phyloP scores from a whole-genome alignment of 2,113 vertebrate genomes.

The Anhinga rufa region DNA sequence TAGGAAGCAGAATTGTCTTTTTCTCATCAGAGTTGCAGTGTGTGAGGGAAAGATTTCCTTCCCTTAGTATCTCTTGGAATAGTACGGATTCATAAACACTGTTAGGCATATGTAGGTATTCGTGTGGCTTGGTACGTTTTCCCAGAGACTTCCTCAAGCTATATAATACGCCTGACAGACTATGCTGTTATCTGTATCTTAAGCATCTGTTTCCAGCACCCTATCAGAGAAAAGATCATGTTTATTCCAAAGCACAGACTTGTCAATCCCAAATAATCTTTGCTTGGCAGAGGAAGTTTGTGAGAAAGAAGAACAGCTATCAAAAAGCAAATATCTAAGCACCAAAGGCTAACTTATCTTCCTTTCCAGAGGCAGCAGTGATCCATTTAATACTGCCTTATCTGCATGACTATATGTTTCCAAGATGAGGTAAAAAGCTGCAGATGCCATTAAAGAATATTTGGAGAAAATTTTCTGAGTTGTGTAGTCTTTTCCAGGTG shows the following conservation, averaged over 20 bases:
- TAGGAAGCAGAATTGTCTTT: background rate
- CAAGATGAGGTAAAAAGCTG: background rate
- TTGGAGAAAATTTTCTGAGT: background rate
- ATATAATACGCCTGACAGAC: background rate
- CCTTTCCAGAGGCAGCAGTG: background rate
- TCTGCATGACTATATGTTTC: background rate
- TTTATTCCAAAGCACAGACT: background rate
- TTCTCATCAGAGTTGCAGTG: background rate
- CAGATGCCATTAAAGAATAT: background rate
- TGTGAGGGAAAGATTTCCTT: background rate
- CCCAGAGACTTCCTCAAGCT: background rate
- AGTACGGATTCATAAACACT: background rate
- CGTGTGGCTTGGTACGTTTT: background rate
- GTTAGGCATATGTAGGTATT: background rate
- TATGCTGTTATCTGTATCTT: background rate
- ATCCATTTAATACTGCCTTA: slow-evolving; percentile 27
- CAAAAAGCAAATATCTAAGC: background rate
- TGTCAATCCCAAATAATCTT: slow-evolving; percentile 11
- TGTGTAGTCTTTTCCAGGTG: background rate
- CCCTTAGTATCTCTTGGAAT: background rate
- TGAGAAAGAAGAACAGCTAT: background rate
- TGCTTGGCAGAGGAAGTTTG: background rate
- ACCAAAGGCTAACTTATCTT: slow-evolving; percentile 17
- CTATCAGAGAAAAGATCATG: background rate
- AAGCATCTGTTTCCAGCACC: background rate